Percentiles rank a stretch among this genome's conserved stretches.
Conservation (phyloP, 64 coral and sea anemone species). For the Stichodactyla helianthus region DNA sequence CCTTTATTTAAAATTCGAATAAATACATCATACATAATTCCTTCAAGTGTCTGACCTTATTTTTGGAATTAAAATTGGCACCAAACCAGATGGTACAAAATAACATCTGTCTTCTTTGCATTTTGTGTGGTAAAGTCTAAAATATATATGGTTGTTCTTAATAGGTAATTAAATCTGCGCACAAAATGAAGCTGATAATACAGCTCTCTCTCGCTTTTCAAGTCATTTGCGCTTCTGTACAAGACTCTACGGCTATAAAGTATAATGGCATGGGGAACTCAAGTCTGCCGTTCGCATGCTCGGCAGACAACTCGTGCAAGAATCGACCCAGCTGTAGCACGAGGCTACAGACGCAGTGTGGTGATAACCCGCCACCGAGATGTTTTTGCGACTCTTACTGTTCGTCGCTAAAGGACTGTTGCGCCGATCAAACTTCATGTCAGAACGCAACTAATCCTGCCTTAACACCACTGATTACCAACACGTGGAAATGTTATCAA, state of each 20-base stretch:
- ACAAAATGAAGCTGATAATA: neutral
- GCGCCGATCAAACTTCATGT: constrained; percentile 32
- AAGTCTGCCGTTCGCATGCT: neutral
- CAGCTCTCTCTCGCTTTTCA: neutral
- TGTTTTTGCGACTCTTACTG: constrained; percentile 50
- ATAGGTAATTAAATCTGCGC: neutral
- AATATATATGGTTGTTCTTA: neutral
- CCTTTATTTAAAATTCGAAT: too few species aligned
- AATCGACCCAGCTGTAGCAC: neutral
- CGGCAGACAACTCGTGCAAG: neutral
- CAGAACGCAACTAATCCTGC: neutral
- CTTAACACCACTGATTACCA: neutral
- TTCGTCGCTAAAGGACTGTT: constrained; percentile 33
- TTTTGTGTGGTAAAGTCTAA: neutral
- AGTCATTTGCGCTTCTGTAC: neutral
- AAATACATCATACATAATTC: too few species aligned
- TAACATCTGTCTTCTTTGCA: neutral
- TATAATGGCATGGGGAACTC: neutral
- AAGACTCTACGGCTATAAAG: neutral
- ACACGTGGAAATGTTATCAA: constrained; percentile 2
- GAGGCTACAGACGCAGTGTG: neutral
- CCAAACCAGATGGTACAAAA: neutral
- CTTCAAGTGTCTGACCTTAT: too few species aligned
- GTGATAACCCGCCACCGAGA: neutral
- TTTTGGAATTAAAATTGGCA: too few species aligned